phyloP scores from a whole-genome alignment of 2,888 invertebrate species.

The Octonoba sinensis region DNA sequence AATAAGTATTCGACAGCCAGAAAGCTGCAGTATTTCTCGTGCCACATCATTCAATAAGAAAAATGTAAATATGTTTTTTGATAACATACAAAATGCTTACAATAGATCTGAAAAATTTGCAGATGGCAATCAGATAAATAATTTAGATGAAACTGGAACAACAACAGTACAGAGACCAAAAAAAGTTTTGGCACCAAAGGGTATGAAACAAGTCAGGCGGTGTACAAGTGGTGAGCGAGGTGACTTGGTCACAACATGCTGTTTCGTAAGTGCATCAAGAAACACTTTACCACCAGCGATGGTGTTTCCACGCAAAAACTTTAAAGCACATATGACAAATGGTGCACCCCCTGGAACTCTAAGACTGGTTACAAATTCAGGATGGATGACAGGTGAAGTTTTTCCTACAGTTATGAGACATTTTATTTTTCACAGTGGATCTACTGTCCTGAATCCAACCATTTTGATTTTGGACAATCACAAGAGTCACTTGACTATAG shows the following conservation, averaged over 20 bases:
- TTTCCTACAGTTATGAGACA: conserved; percentile 11
- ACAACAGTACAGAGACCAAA: not conserved
- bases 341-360: conserved; percentile 60
- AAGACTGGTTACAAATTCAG: conserved; percentile 8
- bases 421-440: not conserved
- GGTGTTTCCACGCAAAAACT: conserved; percentile 67
- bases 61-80: conserved; percentile 22
- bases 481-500: conserved; percentile 67
- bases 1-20: conserved; percentile 1
- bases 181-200: conserved; percentile 1
- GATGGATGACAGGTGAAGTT: conserved; percentile 1
- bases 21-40: conserved; percentile 1
- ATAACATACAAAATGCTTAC: conserved; percentile 16
- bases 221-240: conserved; percentile 1
- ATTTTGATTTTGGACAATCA: conserved; percentile 69
- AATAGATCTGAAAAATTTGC: conserved; percentile 5
- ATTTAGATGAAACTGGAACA: conserved; percentile 19
- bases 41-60: conserved; percentile 4
- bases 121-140: conserved; percentile 6
- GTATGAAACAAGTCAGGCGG: conserved; percentile 4
- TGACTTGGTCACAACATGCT: conserved; percentile 66
- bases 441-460: conserved; percentile 43
- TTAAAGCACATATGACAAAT: conserved; percentile 61
- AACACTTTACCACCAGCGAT: conserved; percentile 67
- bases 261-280: conserved; percentile 67